Conservation (phyloP, 2,797 vertebrate genomes). For the Phalanger gymnotis region DNA sequence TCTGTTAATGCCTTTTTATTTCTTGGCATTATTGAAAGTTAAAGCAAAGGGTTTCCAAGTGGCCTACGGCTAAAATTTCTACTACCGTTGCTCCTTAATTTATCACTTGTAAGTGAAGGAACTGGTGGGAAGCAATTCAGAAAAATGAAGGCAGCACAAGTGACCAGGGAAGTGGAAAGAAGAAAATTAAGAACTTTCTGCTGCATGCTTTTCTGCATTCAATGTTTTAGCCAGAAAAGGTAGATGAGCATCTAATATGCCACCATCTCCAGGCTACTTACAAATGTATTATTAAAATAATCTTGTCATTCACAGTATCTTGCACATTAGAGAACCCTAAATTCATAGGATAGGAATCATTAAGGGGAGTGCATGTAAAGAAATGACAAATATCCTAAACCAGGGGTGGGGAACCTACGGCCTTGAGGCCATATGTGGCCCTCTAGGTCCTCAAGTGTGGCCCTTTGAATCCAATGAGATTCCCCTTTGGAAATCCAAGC, state of each 20-base stretch:
- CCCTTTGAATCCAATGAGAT: too few species aligned
- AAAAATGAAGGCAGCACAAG: constrained; percentile 7
- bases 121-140: constrained; percentile 38
- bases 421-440: too few species aligned
- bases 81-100: constrained; percentile 49
- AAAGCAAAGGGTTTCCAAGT: not conserved
- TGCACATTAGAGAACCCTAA: constrained; percentile 3
- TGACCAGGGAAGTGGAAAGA: constrained; percentile 43
- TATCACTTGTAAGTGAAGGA: constrained; percentile 55
- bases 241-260: constrained; percentile 19
- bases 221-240: constrained; percentile 49
- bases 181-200: constrained; percentile 37
- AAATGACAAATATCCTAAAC: constrained; percentile 10
- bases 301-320: constrained; percentile 33
- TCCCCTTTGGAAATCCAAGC: constrained; percentile 13
- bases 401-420: too few species aligned
- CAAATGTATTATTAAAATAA: constrained; percentile 27
- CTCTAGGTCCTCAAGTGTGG: too few species aligned
- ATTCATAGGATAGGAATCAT: constrained; percentile 12
- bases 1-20: constrained; percentile 31
- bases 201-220: constrained; percentile 40
- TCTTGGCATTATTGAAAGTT: constrained; percentile 50
- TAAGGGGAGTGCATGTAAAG: not conserved
- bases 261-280: constrained; percentile 8
- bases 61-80: constrained; percentile 21